These are phyloP conservation scores for Neoascia interrupta DNA, from an alignment of 2,888 invertebrate species.

Conservation along the genomic window DNA sequence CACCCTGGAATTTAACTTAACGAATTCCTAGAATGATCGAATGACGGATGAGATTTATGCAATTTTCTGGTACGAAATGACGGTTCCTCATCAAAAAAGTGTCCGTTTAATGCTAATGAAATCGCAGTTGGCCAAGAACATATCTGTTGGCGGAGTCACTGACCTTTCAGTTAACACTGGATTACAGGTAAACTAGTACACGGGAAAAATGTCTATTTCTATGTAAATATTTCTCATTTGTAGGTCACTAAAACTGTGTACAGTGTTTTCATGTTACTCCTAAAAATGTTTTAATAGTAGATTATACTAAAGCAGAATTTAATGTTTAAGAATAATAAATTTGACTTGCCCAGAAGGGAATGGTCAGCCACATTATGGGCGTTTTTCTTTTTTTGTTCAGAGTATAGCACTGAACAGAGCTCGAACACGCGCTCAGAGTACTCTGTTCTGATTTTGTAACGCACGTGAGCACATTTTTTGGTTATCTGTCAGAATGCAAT, in stretches of 20 bases:
- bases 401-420: too few relatives aligned
- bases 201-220: constrained; percentile 37
- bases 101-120: constrained; percentile 69
- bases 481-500: too few relatives aligned
- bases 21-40: constrained; percentile 28
- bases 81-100: constrained; percentile 57
- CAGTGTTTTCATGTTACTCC: constrained; percentile 73
- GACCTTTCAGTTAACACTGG: constrained; percentile 70
- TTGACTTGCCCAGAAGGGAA: too few relatives aligned
- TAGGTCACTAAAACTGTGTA: constrained; percentile 75
- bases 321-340: too few relatives aligned
- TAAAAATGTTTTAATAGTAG: constrained; percentile 66
- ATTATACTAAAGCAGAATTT: too few relatives aligned
- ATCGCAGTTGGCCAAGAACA: constrained; percentile 47
- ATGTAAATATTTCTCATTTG: constrained; percentile 24
- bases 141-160: constrained; percentile 64
- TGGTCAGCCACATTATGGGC: too few relatives aligned
- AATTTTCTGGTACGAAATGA: constrained; percentile 70
- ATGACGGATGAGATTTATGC: constrained; percentile 67
- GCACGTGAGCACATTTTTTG: too few relatives aligned
- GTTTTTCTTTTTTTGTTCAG: too few relatives aligned
- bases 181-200: constrained; percentile 69
- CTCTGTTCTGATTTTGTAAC: too few relatives aligned
- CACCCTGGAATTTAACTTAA: too few relatives aligned
- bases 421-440: too few relatives aligned